Conservation (phyloP, 1,140 invertebrate species). For the Ceratina australensis region DNA sequence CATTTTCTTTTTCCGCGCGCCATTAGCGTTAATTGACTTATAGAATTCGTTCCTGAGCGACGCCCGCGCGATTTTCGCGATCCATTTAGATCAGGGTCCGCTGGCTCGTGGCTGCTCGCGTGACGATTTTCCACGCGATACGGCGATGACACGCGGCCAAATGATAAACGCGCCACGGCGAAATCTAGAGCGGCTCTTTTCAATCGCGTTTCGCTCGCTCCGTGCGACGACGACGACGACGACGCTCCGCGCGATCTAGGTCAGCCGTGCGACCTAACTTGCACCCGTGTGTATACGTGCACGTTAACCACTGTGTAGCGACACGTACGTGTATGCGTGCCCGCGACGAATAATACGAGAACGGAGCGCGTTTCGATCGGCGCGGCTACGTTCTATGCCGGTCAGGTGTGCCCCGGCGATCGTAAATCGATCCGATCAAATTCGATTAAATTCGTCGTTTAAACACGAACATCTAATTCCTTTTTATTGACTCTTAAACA, state of each 20-base stretch:
- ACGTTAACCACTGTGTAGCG: conserved; percentile 17
- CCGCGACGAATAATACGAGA: conserved; percentile 12
- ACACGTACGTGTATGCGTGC: not conserved
- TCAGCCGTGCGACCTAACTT: conserved; percentile 62
- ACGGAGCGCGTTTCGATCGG: conserved; percentile 23
- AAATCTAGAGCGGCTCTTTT: conserved; percentile 45
- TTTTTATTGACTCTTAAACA: no score
- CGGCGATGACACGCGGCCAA: conserved; percentile 32
- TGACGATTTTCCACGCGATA: conserved; percentile 23
- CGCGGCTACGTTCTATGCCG: conserved; percentile 2
- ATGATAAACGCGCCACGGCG: conserved; percentile 35
- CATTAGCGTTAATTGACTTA: no score
- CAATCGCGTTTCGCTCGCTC: conserved; percentile 50
- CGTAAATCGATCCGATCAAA: conserved; percentile 18
- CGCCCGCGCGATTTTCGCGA: not conserved
- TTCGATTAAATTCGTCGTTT: not conserved
- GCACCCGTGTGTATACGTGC: conserved; percentile 26
- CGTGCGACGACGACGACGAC: conserved; percentile 35
- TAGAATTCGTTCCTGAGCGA: no score
- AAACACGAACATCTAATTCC: no score
- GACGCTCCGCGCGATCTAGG: conserved; percentile 52
- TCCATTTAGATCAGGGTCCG: not conserved
- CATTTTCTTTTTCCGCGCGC: no score
- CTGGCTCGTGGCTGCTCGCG: not conserved
- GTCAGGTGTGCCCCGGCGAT: conserved; percentile 18